Evolutionary conservation across 1,140 invertebrate species (phyloP).

Genomic region (Sycophaga agraensis): DNA sequence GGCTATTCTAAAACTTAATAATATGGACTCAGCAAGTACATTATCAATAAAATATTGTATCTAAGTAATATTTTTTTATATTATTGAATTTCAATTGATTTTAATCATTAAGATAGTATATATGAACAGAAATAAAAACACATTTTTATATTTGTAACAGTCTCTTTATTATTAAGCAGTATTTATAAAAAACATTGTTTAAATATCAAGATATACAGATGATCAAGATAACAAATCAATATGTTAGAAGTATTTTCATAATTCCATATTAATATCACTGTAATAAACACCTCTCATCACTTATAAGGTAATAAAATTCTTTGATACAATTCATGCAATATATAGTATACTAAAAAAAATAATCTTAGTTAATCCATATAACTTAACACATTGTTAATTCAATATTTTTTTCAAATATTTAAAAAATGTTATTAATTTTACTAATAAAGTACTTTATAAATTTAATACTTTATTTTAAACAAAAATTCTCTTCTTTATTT

Average conservation of each 20-base stretch:
- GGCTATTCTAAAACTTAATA: too few species aligned
- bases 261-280: not conserved
- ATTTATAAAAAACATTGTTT: slow-evolving; percentile 8
- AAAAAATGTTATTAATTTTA: too few species aligned
- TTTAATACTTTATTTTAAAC: not conserved
- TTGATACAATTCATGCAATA: not conserved
- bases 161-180: slow-evolving; percentile 8
- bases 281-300: not conserved
- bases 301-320: not conserved
- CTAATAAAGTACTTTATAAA: not conserved
- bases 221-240: slow-evolving; percentile 2
- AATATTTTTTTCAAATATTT: too few species aligned
- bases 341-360: too few species aligned
- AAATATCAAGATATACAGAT: slow-evolving; percentile 9
- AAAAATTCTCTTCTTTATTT: not conserved
- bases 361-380: too few species aligned
- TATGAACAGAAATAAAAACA: not conserved
- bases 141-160: slow-evolving; percentile 5
- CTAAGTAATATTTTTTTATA: too few species aligned
- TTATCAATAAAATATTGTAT: too few species aligned
- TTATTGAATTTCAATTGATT: too few species aligned
- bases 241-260: slow-evolving; percentile 3
- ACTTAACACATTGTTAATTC: too few species aligned
- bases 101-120: too few species aligned
- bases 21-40: too few species aligned